Evolutionary conservation across 2,797 vertebrate genomes (phyloP).

Genomic region (Micromesistius poutassou): DNA sequence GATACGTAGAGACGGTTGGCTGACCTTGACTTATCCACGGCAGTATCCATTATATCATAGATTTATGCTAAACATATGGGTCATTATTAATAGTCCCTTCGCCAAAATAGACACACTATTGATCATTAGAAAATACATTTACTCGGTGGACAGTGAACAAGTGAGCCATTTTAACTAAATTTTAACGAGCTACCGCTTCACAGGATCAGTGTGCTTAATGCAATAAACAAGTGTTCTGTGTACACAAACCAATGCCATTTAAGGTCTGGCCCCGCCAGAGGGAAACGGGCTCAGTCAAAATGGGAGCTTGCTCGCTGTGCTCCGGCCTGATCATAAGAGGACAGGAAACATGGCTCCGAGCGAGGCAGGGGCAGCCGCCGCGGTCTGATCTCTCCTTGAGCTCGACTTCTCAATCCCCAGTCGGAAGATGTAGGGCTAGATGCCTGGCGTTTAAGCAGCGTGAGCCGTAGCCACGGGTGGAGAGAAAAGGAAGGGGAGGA

Average conservation of each 20-base stretch:
- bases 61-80: background rate
- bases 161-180: slow-evolving; percentile 25
- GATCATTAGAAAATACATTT: slow-evolving; percentile 59
- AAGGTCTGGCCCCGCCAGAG: background rate
- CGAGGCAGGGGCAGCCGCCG: slow-evolving; percentile 51
- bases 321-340: slow-evolving; percentile 26
- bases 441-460: slow-evolving; percentile 70
- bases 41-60: background rate
- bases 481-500: slow-evolving; percentile 15
- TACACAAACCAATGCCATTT: background rate
- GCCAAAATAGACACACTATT: slow-evolving; percentile 23
- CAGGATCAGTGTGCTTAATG: background rate
- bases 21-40: background rate
- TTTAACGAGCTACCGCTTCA: background rate
- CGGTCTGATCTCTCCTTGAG: slow-evolving; percentile 71
- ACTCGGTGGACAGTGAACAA: slow-evolving; percentile 30
- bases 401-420: slow-evolving; percentile 64
- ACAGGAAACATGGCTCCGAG: slow-evolving; percentile 53
- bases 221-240: background rate
- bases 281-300: slow-evolving; percentile 46
- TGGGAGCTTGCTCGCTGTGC: slow-evolving; percentile 40
- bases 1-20: background rate
- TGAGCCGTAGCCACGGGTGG: slow-evolving; percentile 58
- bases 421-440: slow-evolving; percentile 65
- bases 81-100: background rate